Base-by-base conservation (phyloP, 1,140 invertebrate species). In the Aricia agestis region DNA sequence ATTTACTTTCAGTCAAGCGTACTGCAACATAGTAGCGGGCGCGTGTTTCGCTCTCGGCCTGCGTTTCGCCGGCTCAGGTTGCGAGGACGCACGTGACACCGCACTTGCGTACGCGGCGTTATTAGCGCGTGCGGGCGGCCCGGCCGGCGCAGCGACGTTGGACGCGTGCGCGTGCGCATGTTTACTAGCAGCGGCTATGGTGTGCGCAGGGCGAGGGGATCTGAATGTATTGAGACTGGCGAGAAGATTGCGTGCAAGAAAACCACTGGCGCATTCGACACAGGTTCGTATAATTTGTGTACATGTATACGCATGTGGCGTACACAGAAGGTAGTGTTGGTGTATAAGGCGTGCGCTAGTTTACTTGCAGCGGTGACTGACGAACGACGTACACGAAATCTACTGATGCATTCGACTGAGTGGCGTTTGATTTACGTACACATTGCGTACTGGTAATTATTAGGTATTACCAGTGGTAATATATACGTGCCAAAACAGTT, bases 21-120 rank as follows among this genome's bases (percentile, higher is more conserved):
- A 98, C 90, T 98, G 97, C 87, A 98, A 99, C 86, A 98, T 99
- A 71, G 93, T 99, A 66, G 96, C 97, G 41, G 98, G 98, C 42
- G 97, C 97, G 10, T 98, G 97, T 83, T 96, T 99, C 92, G 96
- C 97, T n/a, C 89, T 99, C 72, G 98, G 97, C 2, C 92, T 99
- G 9, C 96, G 97, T 80, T 99, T 97, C 93, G 98, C 98, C 15
- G 98, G 98, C 61, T 97, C 98, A 6, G 97, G 96, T 61, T 95
- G 98, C 87, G 92, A 94, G 71, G 93, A 95, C 69, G 98, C 98
- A 1, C 96, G 96, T 72, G 93, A 95, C 79, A 95, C 95, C 0
- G 91, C 97, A 4, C 92, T 95, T 66, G 92, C 94, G 78, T 95
- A 94, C 84, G 94, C 94, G 9, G 93, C 94, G 71, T 93, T 94